Base-by-base conservation (phyloP, 1,140 invertebrate species). In the Rhagoletis zephyria region DNA sequence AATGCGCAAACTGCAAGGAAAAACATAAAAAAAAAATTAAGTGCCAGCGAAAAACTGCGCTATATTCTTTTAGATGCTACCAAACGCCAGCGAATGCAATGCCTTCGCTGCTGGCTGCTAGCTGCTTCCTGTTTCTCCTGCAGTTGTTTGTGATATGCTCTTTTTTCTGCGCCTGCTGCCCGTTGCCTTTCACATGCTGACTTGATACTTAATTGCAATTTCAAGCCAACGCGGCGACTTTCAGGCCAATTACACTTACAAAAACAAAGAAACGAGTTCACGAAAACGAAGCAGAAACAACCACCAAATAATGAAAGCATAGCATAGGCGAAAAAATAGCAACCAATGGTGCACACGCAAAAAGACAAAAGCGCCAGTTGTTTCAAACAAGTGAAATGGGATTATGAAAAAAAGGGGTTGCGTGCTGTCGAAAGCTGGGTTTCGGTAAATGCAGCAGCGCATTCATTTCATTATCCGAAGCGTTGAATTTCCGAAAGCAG, bases 211-310 rank as follows among this genome's bases (percentile, higher is more conserved):
- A 81, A 81, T 81, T 81, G 74, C 74, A 81, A 81, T 81, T 81
- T 81, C 45, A 81, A 81, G 74, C 74, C 48, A 81, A 81, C 74
- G 87, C 77, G 85, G 81, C 87, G 85, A 85, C 77, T 87, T 87
- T 87, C 87, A 85, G 87, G 77, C 77, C 85, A 87, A 87, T 87
- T 87, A 87, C 87, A 87, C 87, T 85, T 60, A 63, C 85, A 87
- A 85, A 87, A 67, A 60, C 63, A 85, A 85, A 67, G 65, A 42
- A 77, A 42, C 51, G 51, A 30, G 30, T 30, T 30, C 30, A 30
- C 51, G 51, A 10, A 64, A 67, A 19, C 30, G 40, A 30, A 87
- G 56, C 40, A 19, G 56, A 87, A 86, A 65, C 65, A 61, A 87
- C 5, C n/a, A 87, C 5, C n/a, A 48, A 81, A 81, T 56, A 56